Evolutionary conservation across 2,888 invertebrate genomes (phyloP).

Genomic region (Psococerastis gibbosa): DNA sequence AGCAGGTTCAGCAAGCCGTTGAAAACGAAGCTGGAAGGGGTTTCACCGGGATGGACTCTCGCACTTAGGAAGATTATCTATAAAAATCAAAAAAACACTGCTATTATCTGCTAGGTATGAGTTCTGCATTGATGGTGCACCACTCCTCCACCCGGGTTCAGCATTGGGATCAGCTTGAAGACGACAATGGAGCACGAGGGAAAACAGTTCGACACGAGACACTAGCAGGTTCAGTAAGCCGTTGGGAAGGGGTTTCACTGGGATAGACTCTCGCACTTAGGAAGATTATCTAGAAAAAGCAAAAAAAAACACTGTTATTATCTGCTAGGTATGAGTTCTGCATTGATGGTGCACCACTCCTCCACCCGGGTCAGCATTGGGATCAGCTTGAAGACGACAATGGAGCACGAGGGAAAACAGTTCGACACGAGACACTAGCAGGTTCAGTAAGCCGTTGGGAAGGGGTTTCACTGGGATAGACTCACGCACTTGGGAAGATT

Average conservation of each 20-base stretch:
- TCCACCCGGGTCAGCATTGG: constrained; percentile 83
- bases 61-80: constrained; percentile 72
- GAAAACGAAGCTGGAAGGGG: constrained; percentile 76
- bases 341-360: too few relatives aligned
- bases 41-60: constrained; percentile 83
- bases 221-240: constrained; percentile 67
- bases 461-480: constrained; percentile 85
- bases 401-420: constrained; percentile 52
- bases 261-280: constrained; percentile 81
- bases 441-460: constrained; percentile 70
- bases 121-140: too few relatives aligned
- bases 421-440: constrained; percentile 54
- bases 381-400: constrained; percentile 69
- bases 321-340: too few relatives aligned
- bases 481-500: constrained; percentile 76
- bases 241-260: constrained; percentile 77
- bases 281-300: too few relatives aligned
- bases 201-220: constrained; percentile 52
- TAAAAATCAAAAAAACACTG: constrained; percentile 17
- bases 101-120: too few relatives aligned
- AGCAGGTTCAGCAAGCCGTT: constrained; percentile 72
- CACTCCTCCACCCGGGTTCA: constrained; percentile 85
- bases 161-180: constrained; percentile 76
- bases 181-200: constrained; percentile 52
- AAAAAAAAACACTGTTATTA: too few relatives aligned